Evolutionary conservation across 2,113 vertebrate genomes (phyloP).

Genomic region (Nicator chloris): DNA sequence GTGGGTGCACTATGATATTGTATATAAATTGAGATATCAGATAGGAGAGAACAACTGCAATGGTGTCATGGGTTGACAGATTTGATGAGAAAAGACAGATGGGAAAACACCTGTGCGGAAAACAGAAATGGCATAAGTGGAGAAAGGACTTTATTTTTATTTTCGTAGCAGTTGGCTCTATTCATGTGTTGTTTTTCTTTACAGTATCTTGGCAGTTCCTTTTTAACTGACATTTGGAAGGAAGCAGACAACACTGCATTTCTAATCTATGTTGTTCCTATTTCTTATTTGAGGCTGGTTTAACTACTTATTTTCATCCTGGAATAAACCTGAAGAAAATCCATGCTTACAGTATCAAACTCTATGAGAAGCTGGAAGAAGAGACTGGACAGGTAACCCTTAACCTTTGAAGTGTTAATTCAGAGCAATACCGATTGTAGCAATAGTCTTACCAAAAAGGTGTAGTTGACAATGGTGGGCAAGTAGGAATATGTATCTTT

Average conservation of each 20-base stretch:
- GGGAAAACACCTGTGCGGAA: background rate
- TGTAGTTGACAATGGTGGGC: background rate
- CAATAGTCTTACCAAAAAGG: background rate
- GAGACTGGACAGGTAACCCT: constrained; percentile 91
- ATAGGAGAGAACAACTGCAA: background rate
- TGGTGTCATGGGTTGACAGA: background rate
- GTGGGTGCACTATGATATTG: background rate
- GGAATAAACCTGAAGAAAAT: constrained; percentile 98
- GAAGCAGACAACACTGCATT: background rate
- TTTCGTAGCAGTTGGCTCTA: background rate
- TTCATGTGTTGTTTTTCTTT: constrained; percentile 2
- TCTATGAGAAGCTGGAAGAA: constrained; percentile 90
- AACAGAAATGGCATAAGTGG: background rate
- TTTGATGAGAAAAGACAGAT: background rate
- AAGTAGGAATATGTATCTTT: background rate
- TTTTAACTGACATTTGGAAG: background rate
- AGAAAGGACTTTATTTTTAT: background rate
- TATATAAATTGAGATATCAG: background rate
- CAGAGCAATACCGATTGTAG: background rate
- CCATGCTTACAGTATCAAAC: constrained; percentile 92
- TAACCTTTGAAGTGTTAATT: background rate
- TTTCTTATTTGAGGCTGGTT: constrained; percentile 82
- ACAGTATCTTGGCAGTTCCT: background rate
- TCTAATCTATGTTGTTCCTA: background rate
- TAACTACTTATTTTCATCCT: constrained; percentile 97